Conservation (phyloP, 2,797 vertebrate species). For the Xenentodon cancila region DNA sequence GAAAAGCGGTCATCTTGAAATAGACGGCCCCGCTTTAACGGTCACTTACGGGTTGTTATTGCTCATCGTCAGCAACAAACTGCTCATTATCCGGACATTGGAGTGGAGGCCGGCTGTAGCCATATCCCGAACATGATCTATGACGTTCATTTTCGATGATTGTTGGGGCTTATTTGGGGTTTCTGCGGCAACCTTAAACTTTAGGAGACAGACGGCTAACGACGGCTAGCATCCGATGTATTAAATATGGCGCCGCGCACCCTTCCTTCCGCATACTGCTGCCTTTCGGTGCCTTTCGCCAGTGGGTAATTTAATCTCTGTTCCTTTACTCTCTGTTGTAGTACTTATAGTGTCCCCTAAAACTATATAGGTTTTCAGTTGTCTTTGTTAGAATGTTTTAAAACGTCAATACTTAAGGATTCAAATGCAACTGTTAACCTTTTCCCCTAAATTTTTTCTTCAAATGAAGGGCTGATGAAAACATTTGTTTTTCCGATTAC, state of each 20-base stretch:
- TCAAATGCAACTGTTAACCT: accelerated
- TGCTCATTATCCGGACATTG: constrained; percentile 95
- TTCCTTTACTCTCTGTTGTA: neutral
- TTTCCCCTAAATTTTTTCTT: no score
- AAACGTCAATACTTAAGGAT: neutral
- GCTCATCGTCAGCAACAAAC: constrained; percentile 96
- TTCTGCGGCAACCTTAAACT: constrained; percentile 27
- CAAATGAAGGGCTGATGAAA: neutral
- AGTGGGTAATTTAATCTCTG: constrained; percentile 10
- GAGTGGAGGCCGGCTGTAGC: constrained; percentile 96
- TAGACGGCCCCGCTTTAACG: constrained; percentile 54
- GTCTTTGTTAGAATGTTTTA: neutral
- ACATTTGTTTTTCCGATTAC: neutral
- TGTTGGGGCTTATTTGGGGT: neutral
- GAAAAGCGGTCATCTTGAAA: constrained; percentile 15
- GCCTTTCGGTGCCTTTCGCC: constrained; percentile 26
- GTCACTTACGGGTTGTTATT: constrained; percentile 97
- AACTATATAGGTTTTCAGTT: neutral
- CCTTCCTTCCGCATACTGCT: constrained; percentile 59
- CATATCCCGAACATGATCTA: constrained; percentile 98
- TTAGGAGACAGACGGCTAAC: constrained; percentile 52
- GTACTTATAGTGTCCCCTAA: no score
- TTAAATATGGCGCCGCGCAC: constrained; percentile 74
- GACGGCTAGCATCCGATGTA: constrained; percentile 53
- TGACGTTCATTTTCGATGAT: constrained; percentile 87